Conservation (phyloP, 2,797 vertebrate species). For the Peromyscus melanophrys region DNA sequence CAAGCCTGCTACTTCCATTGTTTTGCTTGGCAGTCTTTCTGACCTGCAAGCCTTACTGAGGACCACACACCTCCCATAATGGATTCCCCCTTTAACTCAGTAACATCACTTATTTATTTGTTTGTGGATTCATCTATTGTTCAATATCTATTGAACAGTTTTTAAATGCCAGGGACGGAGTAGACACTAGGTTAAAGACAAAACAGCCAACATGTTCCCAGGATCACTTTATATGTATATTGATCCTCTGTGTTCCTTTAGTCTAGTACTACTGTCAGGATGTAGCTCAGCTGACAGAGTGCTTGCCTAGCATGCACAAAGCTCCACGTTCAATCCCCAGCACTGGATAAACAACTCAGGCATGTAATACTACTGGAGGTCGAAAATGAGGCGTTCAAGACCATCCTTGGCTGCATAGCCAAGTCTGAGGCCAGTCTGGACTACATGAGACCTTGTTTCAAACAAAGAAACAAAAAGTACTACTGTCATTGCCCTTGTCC, state of each 20-base stretch:
- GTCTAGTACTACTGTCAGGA: background rate
- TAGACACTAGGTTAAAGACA: background rate
- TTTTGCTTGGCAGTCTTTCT: background rate
- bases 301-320: background rate
- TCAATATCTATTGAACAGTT: constrained; percentile 30
- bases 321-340: background rate
- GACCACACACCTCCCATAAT: background rate
- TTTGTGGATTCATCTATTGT: constrained; percentile 58
- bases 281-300: background rate
- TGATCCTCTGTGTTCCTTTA: background rate
- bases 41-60: constrained; percentile 49
- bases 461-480: background rate
- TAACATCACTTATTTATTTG: constrained; percentile 31
- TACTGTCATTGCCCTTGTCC: background rate
- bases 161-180: background rate
- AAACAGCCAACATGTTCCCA: too few relatives aligned
- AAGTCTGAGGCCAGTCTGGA: background rate
- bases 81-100: background rate
- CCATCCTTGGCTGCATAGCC: background rate
- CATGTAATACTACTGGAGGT: background rate
- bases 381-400: background rate
- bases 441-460: background rate
- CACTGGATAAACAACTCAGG: background rate
- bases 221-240: background rate
- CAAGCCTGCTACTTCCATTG: constrained; percentile 27